Percentiles rank a stretch among this genome's conserved stretches.
Evolutionary conservation across 2,888 invertebrate genomes (phyloP).

Genomic region (Azorinus chamasolen): DNA sequence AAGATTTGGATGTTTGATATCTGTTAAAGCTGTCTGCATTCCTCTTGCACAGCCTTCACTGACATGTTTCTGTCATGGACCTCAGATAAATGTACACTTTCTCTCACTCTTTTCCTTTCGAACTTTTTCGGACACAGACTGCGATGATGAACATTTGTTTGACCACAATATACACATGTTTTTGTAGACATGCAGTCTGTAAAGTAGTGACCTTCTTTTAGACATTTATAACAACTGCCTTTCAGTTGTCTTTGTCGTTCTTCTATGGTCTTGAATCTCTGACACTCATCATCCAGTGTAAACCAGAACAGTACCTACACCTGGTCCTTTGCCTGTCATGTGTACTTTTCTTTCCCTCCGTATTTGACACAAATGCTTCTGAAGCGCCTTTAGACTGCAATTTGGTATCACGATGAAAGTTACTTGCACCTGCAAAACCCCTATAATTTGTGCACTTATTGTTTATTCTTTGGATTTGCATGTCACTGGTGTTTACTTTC

Average conservation of each 20-base stretch:
- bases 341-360: background rate
- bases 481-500: constrained; percentile 6
- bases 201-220: constrained; percentile 12
- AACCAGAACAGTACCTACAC: constrained; percentile 29
- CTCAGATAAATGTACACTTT: background rate
- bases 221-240: constrained; percentile 6
- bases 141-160: constrained; percentile 9
- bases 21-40: constrained; percentile 32
- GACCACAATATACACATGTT: constrained; percentile 18
- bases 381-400: background rate
- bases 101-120: background rate
- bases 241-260: constrained; percentile 4
- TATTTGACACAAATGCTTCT: background rate
- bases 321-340: background rate
- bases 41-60: constrained; percentile 8
- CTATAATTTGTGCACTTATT: too few relatives aligned
- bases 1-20: background rate
- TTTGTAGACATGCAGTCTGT: constrained; percentile 15
- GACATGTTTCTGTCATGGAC: constrained; percentile 20
- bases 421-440: too few relatives aligned
- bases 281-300: constrained; percentile 26
- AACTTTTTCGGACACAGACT: constrained; percentile 18
- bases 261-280: background rate
- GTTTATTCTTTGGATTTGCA: too few relatives aligned
- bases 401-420: background rate